Base-by-base conservation (phyloP, 2,113 vertebrate species). In the Podocnemis expansa region DNA sequence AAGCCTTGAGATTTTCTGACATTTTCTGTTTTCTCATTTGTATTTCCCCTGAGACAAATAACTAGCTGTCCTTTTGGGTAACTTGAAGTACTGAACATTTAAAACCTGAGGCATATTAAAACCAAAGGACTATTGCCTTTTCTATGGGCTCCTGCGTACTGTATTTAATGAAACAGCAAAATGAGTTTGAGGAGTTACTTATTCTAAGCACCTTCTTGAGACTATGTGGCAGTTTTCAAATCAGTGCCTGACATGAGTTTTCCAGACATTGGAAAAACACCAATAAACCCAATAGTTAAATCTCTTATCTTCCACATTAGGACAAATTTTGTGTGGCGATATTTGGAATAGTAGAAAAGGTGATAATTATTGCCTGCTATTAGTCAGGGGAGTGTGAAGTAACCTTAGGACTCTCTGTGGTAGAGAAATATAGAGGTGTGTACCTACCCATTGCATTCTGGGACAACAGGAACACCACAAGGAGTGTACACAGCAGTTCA, bases 141-240 rank as follows among this genome's bases (percentile, higher is more conserved):
- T 9, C 84, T 76, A 45, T 82, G 41, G 7, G 5, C 45, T 34
- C 49, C 41, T 78, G 73, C 45, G 45, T 73, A 8, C 84, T 95
- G 81, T 94, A 84, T 96, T 95, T 94, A 85, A 78, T 88, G 93
- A 80, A 85, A 63, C n/a, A 87, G 58, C 4, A 94, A n/a, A 6
- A 16, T 80, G 84, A 87, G 81, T 19, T 52, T 19, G 47, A 19
- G 3, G 8, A n/a, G 70, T 43, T 75, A 75, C 21, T 43, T 38
- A 75, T 43, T 11, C 22, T 43, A 21, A 75, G 12, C 10, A 41
- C 10, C 70, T 75, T 25, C 41, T 43, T 24, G 21, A 41, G 10
- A 75, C 41, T 29, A 29, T 58, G 29, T 58, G 25, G 8, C 11
- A 58, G 56, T 12, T 58, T 29, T 58, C 56, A 58, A 29, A 24